Base-by-base conservation (phyloP, 2,888 invertebrate species). In the Capitulum mitella region DNA sequence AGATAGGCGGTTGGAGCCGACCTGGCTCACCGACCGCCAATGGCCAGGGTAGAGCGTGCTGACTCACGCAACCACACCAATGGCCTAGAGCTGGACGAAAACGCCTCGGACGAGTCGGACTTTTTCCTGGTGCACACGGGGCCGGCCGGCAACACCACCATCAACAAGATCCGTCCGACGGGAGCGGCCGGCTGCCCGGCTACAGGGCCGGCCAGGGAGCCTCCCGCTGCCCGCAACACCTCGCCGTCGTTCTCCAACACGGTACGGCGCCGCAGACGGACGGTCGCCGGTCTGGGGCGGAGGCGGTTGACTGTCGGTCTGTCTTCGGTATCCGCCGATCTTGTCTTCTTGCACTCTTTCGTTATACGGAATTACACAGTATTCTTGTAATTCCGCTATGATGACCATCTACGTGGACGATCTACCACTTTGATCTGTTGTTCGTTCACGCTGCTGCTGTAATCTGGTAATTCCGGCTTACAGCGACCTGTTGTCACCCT, bases 241-340 rank as follows among this genome's bases (percentile, higher is more conserved):
- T 75, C 75, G 75, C 75, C 75, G 3, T 75, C 75, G n/a, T 75
- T 75, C 75, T 75, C 75, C 22, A 75, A 75, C 46, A 46, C 75
- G 43, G 75, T 75, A 37, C 37, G 64, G n/a, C 3, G 58, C 10
- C 51, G 51, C 19, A 3, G n/a, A n/a, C n/a, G n/a, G n/a, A n/a
- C n/a, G n/a, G n/a, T n/a, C n/a, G n/a, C n/a, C n/a, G n/a, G n/a
- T n/a, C n/a, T n/a, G n/a, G n/a, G n/a, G n/a, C n/a, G n/a, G n/a
- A n/a, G n/a, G n/a, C n/a, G n/a, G n/a, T n/a, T n/a, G n/a, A n/a
- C n/a, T n/a, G n/a, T n/a, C n/a, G n/a, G n/a, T n/a, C n/a, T n/a
- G n/a, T n/a, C n/a, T n/a, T n/a, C n/a, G n/a, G n/a, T n/a, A n/a
- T n/a, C n/a, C n/a, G n/a, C n/a, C n/a, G n/a, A n/a, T n/a, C n/a